Percentiles rank a stretch among this genome's conserved stretches.
Evolutionary conservation across 2,888 invertebrate genomes (phyloP).

Genomic region (Ormyrus thymus): DNA sequence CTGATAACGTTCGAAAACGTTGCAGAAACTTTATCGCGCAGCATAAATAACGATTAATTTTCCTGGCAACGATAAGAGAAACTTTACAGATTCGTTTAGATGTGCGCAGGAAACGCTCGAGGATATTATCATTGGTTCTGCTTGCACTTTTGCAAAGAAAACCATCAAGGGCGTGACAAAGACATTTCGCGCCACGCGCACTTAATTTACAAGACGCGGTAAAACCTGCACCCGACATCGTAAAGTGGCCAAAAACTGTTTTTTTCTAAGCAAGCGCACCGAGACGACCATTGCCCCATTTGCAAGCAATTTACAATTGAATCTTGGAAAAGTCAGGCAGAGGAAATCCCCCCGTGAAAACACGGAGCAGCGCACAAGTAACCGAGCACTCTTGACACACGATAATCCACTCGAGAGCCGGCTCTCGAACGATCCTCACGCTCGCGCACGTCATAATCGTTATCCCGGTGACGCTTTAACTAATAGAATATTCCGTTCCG

Average conservation of each 20-base stretch:
- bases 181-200: background rate
- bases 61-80: background rate
- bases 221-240: slow-evolving; percentile 12
- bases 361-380: background rate
- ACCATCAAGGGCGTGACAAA: slow-evolving; percentile 27
- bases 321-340: too few species aligned
- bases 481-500: slow-evolving; percentile 43
- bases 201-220: slow-evolving; percentile 36
- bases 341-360: too few species aligned
- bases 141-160: slow-evolving; percentile 6
- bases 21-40: background rate
- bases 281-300: too few species aligned
- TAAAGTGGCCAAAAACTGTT: background rate
- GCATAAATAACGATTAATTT: background rate
- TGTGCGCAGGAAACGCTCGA: background rate
- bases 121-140: background rate
- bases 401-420: slow-evolving; percentile 1
- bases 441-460: background rate
- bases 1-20: too few species aligned
- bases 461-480: slow-evolving; percentile 24
- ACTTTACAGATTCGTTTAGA: background rate
- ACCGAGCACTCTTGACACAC: slow-evolving; percentile 21
- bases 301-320: too few species aligned
- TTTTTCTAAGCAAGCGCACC: too few species aligned
- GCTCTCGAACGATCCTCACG: background rate